Conservation (phyloP, 2,797 vertebrate genomes). For the Amphiprion clarkii region DNA sequence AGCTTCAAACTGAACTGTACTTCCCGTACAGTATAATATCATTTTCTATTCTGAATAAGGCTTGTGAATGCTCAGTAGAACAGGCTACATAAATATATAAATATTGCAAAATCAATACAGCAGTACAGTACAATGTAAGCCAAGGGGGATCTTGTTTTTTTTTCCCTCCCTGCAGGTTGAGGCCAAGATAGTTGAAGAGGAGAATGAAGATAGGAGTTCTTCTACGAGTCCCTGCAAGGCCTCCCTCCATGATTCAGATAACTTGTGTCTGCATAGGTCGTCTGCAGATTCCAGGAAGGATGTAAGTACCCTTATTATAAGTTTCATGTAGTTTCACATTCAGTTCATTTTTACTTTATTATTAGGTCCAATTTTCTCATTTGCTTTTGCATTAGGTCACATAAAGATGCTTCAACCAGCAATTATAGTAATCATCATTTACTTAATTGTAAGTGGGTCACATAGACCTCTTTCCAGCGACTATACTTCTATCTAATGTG, state of each 20-base stretch:
- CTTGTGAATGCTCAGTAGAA: conserved; percentile 39
- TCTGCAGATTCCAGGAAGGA: conserved; percentile 49
- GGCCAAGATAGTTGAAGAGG: conserved; percentile 78
- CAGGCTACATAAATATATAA: conserved; percentile 61
- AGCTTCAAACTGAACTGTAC: conserved; percentile 31
- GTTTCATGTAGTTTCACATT: conserved; percentile 46
- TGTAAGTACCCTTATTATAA: conserved; percentile 54
- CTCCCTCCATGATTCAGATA: conserved; percentile 41
- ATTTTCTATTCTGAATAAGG: conserved; percentile 38
- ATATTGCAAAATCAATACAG: conserved; percentile 62
- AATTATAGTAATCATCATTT: conserved; percentile 67
- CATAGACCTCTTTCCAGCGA: conserved; percentile 38
- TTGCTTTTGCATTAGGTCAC: conserved; percentile 53
- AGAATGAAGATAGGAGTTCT: conserved; percentile 45
- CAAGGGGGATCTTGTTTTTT: conserved; percentile 46
- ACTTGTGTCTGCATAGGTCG: conserved; percentile 35
- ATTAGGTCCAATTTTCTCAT: conserved; percentile 55
- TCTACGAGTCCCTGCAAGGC: conserved; percentile 46
- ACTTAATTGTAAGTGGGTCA: conserved; percentile 48
- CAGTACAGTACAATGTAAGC: conserved; percentile 52
- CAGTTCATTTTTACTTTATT: conserved; percentile 60
- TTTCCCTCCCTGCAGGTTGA: conserved; percentile 67
- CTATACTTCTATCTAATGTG: conserved; percentile 26
- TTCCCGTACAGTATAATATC: neutral
- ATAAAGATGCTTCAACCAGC: conserved; percentile 56